A percentile compares a stretch with the other conserved stretches of the same genome.
These are phyloP conservation scores for Phortica magna DNA, from an alignment of 2,888 invertebrate genomes.

Conservation along the genomic window DNA sequence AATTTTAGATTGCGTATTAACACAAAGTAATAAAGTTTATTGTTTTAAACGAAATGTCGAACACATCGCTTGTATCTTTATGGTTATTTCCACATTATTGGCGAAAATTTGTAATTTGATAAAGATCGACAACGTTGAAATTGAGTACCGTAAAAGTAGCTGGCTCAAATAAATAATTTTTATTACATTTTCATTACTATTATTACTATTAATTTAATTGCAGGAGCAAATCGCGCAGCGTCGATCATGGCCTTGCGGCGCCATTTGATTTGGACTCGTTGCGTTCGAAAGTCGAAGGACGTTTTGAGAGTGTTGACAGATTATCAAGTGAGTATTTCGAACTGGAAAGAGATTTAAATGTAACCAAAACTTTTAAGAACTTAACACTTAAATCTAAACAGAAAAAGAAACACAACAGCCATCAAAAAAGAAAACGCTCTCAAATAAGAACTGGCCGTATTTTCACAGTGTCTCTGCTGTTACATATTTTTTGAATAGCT, in stretches of 20 bases:
- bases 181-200: slow-evolving; percentile 14
- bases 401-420: neutral
- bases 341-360: neutral
- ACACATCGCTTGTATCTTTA: slow-evolving; percentile 7
- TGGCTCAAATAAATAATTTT: neutral
- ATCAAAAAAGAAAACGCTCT: neutral
- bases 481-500: no score
- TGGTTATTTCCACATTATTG: slow-evolving; percentile 53
- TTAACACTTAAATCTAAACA: neutral
- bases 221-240: slow-evolving; percentile 95
- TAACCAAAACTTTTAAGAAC: neutral
- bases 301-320: slow-evolving; percentile 88
- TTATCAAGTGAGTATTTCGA: slow-evolving; percentile 79
- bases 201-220: slow-evolving; percentile 67
- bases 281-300: slow-evolving; percentile 91
- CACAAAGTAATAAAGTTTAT: neutral
- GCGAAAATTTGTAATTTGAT: slow-evolving; percentile 67
- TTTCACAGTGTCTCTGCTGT: no score
- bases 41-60: neutral
- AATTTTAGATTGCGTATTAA: neutral
- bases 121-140: slow-evolving; percentile 55
- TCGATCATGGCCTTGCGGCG: slow-evolving; percentile 92
- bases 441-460: no score
- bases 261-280: slow-evolving; percentile 92
- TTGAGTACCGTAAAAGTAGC: neutral